Base-by-base conservation (phyloP, 1,140 invertebrate species). In the Nomia melanderi region DNA sequence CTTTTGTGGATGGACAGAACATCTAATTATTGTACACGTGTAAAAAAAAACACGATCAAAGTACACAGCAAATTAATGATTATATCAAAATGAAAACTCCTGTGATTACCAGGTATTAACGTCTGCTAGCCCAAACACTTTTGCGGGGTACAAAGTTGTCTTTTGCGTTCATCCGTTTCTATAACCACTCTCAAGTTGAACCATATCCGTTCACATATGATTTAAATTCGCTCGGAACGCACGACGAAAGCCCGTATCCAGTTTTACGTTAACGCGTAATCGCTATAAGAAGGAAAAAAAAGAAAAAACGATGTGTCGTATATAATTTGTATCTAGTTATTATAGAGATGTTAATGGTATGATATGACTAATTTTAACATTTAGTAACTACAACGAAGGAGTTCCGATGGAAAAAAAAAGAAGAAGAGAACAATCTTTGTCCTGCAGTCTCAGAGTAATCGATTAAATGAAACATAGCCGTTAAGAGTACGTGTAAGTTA, bases 401-500 rank as follows among this genome's bases (percentile, higher is more conserved):
- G 75, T 83, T 64, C 31, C 53, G 25, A 78, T 33, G 54, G 44
- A 67, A 57, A 50, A 50, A 4, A 5, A 44, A 17, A 44, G n/a
- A n/a, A n/a, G n/a, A n/a, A n/a, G 33, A 36, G 33, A 50, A 53
- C 66, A 73, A 84, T 72, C 77, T 79, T 77, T 77, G 53, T 84
- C 71, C 73, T 84, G 60, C 77, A 84, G 78, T 79, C 81, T 83
- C 41, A 59, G 65, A 60, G 39, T 77, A 75, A 84, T 78, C 75
- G 53, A 77, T 77, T 81, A 81, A n/a, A 77, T 29, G 60, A 81
- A n/a, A 8, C 20, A 60, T 84, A 84, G 78, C 20, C 74, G 36
- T 84, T 83, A 84, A 82, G 47, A n/a, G 8, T 80, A 77, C 78
- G 63, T 73, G 74, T 84, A 78, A 84, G 77, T 59, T 78, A 62